Conservation (phyloP, 2,888 invertebrate species). For the Aleiodes leptofemur region DNA sequence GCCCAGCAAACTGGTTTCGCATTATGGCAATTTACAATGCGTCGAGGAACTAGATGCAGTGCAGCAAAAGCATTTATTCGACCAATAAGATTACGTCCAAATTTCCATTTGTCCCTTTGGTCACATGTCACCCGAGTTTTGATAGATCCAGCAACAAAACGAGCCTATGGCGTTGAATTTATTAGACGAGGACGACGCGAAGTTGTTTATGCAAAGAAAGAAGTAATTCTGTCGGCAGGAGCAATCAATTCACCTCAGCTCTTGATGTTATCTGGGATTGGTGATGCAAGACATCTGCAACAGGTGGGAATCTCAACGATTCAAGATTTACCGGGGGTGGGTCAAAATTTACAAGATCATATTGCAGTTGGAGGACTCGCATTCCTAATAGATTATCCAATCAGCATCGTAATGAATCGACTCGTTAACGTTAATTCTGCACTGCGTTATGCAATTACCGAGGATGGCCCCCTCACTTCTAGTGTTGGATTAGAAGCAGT, state of each 20-base stretch:
- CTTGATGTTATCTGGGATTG: constrained; percentile 94
- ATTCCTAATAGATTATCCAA: constrained; percentile 87
- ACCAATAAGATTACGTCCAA: constrained; percentile 85
- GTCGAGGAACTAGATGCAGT: constrained; percentile 88
- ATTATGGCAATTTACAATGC: constrained; percentile 92
- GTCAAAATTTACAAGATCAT: constrained; percentile 92
- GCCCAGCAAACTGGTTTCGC: constrained; percentile 91
- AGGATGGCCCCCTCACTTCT: constrained; percentile 91
- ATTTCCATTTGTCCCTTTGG: constrained; percentile 88
- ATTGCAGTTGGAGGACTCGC: constrained; percentile 90
- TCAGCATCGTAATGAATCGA: constrained; percentile 87
- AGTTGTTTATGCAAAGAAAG: constrained; percentile 83
- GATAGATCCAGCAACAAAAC: constrained; percentile 83
- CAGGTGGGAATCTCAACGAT: constrained; percentile 85
- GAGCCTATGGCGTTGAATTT: constrained; percentile 89
- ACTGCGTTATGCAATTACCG: constrained; percentile 88
- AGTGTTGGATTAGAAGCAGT: constrained; percentile 92
- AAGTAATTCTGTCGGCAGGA: constrained; percentile 92
- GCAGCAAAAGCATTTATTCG: constrained; percentile 90
- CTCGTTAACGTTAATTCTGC: constrained; percentile 90
- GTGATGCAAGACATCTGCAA: constrained; percentile 84
- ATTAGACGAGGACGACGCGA: constrained; percentile 81
- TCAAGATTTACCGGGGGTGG: constrained; percentile 88
- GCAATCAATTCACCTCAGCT: constrained; percentile 94
- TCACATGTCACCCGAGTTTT: constrained; percentile 87